Base-by-base conservation (phyloP, 2,797 vertebrate species). In the Sebastiscus albofasciatus region DNA sequence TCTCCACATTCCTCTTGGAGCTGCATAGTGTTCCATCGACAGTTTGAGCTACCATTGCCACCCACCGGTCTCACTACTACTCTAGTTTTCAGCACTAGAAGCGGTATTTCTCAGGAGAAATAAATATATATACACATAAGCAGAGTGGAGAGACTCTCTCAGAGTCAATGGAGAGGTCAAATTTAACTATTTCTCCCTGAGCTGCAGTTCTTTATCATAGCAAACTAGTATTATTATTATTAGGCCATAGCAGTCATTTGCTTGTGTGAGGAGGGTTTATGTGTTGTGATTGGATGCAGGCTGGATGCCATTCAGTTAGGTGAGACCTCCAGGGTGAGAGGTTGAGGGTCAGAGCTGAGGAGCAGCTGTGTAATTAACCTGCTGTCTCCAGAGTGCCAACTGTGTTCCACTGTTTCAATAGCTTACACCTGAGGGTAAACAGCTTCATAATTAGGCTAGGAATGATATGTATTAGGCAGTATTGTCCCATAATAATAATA, bases 41-140 rank as follows among this genome's bases (percentile, higher is more conserved):
- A 79, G 81, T 90, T 74, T 66, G 74, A 82, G 79, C 80, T 79
- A 5, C 87, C 9, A 18, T 77, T 56, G 27, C 87, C 88, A 59
- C 90, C 92, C 89, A 91, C 89, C 10, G 8, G 67, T 93, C 94
- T 86, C 90, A 92, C 90, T 79, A 70, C 81, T 75, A 67, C 91
- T 91, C 87, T 56, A 91, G 80, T 90, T 93, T 92, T 93, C 91
- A 82, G 77, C 70, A 71, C 75, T 2, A 52, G 69, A 67, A 61
- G 90, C 3, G 84, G 66, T 90, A 91, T 94, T 94, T 92, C 86
- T 83, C 92, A 85, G 71, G 81, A 83, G 67, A 88, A 72, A 87
- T 56, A 64, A 18, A 60, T 31, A 75, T 0, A 62, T 27, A 73
- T 46, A 16, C 31, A 67, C 6, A 49, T 14, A 72, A n/a, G 70